Base-by-base conservation (phyloP, 2,797 vertebrate species). In the Scolopax bukidnonensis region DNA sequence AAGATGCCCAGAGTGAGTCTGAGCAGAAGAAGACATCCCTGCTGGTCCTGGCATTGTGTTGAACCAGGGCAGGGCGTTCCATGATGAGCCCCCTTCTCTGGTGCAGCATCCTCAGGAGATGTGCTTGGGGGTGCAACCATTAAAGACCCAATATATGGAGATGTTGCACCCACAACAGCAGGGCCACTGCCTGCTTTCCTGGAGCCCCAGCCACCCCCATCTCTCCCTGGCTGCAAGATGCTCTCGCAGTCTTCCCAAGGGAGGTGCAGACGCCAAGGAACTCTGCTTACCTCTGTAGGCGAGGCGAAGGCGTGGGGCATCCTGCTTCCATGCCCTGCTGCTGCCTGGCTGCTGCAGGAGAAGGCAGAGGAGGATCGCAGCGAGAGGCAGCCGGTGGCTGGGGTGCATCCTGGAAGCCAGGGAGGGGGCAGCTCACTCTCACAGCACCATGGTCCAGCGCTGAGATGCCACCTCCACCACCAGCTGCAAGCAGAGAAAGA, bases 271-370 rank as follows among this genome's bases (percentile, higher is more conserved):
- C 20, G 40, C 68, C 13, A 2, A 2, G 17, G 16, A 54, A 56
- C 16, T 4, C 16, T 38, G 27, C 92, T 87, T 96, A 97, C 97
- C 97, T 97, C 82, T 96, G 89, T 97, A 96, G 16, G 93, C 0
- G 9, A 97, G 89, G 16, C 95, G 96, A 27, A 97, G 97, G 45
- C 96, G 97, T 0, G 97, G 97, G 32, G 71, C 48, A 0, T 95
- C 80, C 73, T 94, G 82, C 67, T 93, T 96, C 96, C 95, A 96
- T 2, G 95, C 89, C 41, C n/a, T 21, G 51, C 61, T 67, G 70
- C 56, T 82, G 70, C 68, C 70, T 1, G 12, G 83, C 56, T 76
- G 84, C 90, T 92, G 96, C 81, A 96, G 80, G 70, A 97, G 40
- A 59, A 93, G 45, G 74, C 91, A 85, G 54, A 95, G 74, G 53